phyloP scores from a whole-genome alignment of 2,888 invertebrate species.

The Eupithecia insigniata region DNA sequence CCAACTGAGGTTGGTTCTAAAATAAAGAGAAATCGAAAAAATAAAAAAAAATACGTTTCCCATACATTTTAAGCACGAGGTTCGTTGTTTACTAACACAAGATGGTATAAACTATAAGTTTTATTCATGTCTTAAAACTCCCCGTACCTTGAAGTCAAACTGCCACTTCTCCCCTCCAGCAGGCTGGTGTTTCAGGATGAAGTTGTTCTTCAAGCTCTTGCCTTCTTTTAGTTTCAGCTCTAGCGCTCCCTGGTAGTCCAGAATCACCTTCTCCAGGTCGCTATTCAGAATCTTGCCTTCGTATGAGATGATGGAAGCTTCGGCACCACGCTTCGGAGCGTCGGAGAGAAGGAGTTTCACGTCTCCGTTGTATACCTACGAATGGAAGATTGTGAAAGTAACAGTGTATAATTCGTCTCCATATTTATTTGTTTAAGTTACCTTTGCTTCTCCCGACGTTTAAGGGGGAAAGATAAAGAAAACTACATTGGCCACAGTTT shows the following conservation, averaged over 20 bases:
- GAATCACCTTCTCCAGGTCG: conserved; percentile 59
- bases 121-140: background rate
- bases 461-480: background rate
- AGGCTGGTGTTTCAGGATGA: conserved; percentile 62
- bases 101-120: background rate
- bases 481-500: background rate
- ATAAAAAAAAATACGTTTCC: too few relatives aligned
- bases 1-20: too few relatives aligned
- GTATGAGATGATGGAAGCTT: conserved; percentile 66
- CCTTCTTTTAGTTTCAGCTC: conserved; percentile 69
- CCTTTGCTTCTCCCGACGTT: background rate
- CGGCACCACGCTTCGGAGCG: conserved; percentile 67
- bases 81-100: background rate
- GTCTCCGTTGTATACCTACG: conserved; percentile 65
- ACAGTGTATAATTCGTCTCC: background rate
- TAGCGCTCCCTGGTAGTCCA: conserved; percentile 68
- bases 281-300: conserved; percentile 65
- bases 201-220: conserved; percentile 62
- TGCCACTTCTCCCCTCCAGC: conserved; percentile 64
- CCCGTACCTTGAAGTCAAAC: conserved; percentile 67
- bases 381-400: background rate
- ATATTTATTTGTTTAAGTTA: background rate
- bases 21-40: too few relatives aligned
- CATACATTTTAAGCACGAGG: too few relatives aligned
- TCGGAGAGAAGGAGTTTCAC: conserved; percentile 63